Evolutionary conservation across 2,888 invertebrate species (phyloP).

Genomic region (Xestia sexstrigata): DNA sequence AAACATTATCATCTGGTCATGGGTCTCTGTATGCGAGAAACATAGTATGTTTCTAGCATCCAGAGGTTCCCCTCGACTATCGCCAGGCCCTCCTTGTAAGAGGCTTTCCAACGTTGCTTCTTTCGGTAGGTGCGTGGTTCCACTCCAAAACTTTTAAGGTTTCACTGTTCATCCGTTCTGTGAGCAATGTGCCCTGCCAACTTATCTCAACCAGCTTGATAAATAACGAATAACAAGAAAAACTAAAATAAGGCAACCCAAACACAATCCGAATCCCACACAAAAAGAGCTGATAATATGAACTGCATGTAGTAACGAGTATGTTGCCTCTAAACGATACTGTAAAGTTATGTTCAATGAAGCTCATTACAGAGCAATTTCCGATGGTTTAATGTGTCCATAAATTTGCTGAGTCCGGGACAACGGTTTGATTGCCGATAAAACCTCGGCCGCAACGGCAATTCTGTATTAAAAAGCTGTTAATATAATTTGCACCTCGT

Average conservation of each 20-base stretch:
- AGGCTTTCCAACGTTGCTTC: not conserved
- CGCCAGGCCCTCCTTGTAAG: not conserved
- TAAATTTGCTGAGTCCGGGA: slow-evolving; percentile 77
- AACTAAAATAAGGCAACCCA: not conserved
- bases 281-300: slow-evolving; percentile 37
- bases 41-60: not conserved
- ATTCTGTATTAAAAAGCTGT: slow-evolving; percentile 79
- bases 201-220: not conserved
- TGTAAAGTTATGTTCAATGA: slow-evolving; percentile 68
- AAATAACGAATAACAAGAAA: not conserved
- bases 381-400: slow-evolving; percentile 77
- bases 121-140: not conserved
- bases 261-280: not conserved
- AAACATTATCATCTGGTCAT: not conserved
- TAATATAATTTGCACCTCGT: slow-evolving; percentile 84
- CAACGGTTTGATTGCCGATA: slow-evolving; percentile 82
- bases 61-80: not conserved
- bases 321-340: slow-evolving; percentile 65
- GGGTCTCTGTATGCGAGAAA: not conserved
- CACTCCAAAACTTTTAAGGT: not conserved
- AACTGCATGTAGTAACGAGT: slow-evolving; percentile 40
- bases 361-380: slow-evolving; percentile 74
- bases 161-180: not conserved
- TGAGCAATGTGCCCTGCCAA: not conserved
- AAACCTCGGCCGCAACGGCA: slow-evolving; percentile 77